Conservation (phyloP, 2,888 invertebrate genomes). For the Danaus chrysippus region DNA sequence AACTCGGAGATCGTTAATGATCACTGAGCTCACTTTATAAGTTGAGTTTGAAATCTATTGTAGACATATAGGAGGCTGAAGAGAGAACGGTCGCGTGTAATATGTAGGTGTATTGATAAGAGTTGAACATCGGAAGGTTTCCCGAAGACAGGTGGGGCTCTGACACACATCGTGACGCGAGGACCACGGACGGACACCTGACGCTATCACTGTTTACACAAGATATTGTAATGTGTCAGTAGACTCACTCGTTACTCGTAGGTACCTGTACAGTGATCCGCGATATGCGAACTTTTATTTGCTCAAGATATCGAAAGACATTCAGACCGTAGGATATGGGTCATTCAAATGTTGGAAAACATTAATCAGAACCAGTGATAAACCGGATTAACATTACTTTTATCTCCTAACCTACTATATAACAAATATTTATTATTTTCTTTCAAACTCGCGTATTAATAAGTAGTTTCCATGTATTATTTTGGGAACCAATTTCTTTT, state of each 20-base stretch:
- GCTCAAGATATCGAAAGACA: conserved; percentile 26
- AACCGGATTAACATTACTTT: not conserved
- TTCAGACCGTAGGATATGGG: conserved; percentile 16
- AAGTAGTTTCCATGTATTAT: no score
- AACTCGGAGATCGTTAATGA: no score
- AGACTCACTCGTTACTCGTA: conserved; percentile 16
- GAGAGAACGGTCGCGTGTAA: no score
- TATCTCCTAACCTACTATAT: no score
- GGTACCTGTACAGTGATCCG: conserved; percentile 37
- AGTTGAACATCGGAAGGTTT: no score
- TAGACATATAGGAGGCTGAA: no score
- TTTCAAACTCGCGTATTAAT: no score
- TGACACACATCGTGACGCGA: conserved; percentile 41
- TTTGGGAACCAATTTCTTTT: no score
- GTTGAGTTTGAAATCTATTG: no score
- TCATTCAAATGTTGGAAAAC: conserved; percentile 8
- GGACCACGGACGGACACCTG: conserved; percentile 35
- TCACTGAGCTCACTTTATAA: no score
- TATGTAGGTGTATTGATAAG: no score
- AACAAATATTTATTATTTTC: no score
- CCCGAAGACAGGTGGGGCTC: conserved; percentile 43
- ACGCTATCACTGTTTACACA: conserved; percentile 45
- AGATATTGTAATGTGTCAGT: conserved; percentile 39
- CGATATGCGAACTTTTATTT: conserved; percentile 44
- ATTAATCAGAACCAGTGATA: not conserved